Base-by-base conservation (phyloP, 30 jellyfish, hydroid and myxozoan genomes). In the Aurelia coerulea region DNA sequence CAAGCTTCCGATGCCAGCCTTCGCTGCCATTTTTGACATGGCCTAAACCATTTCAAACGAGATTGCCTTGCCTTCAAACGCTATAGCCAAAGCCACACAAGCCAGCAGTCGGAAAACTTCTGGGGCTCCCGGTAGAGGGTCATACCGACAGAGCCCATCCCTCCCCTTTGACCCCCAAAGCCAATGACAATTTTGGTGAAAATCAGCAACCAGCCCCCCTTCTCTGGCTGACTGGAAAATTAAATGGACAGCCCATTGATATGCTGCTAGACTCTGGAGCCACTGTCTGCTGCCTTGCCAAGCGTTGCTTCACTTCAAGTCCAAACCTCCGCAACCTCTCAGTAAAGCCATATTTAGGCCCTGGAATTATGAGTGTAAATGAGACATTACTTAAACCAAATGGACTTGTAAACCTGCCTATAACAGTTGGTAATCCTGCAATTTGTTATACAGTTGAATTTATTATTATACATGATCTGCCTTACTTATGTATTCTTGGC, bases 371-470 rank as follows among this genome's bases (percentile, higher is more conserved):
- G 42, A 41, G 42, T 80, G 90, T 73, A 12, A 80, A 80, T 68
- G 81, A 83, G 34, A 13, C 46, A 80, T 18, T 80, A 65, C 51
- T 80, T 17, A 46, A 80, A 66, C 83, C 84, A 1, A 53, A n/a
- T 68, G 75, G 90, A 0, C 32, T 29, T 39, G 42, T 80, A 3
- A 80, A 80, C 29, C 54, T 67, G 63, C 89, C 65, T 62, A 62
- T n/a, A n/a, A n/a, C 58, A 0, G 83, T 80, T 6, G 90, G 90
- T 6, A 39, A 63, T 41, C 90, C 90, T 35, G 90, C 90, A 78
- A 78, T 58, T 78, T 58, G 60, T 13, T 78, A 23, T 23, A 23
- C 29, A 23, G 29, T 23, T 23, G 29, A 23, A 23, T 23, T 23
- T 23, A 23, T 23, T 17, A 39, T 78, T 32, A 78, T 78, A 33